Percentiles rank a stretch among this genome's conserved stretches.
Conservation (phyloP, 1,140 invertebrate genomes). For the Drosophila lacertosa region DNA sequence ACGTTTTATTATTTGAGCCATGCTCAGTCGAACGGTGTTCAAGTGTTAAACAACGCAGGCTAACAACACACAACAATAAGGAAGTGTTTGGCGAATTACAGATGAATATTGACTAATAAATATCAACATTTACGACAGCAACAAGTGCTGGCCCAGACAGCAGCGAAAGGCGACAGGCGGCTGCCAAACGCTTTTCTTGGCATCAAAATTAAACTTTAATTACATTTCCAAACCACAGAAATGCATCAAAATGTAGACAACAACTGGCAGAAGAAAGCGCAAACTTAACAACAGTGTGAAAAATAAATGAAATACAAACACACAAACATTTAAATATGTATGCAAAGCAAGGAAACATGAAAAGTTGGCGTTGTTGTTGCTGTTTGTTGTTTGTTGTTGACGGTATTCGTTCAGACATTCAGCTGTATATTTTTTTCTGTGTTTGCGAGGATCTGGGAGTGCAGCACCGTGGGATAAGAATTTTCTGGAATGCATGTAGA, state of each 20-base stretch:
- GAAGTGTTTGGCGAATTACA: conserved; percentile 5
- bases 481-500: neutral
- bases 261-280: neutral
- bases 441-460: conserved; percentile 1
- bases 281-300: conserved; percentile 19
- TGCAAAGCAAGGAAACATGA: conserved; percentile 26
- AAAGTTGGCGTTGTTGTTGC: conserved; percentile 22
- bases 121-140: conserved; percentile 5
- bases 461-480: conserved; percentile 13
- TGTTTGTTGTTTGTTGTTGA: conserved; percentile 18
- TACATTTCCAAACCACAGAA: conserved; percentile 21
- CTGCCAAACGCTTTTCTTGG: conserved; percentile 2
- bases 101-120: conserved; percentile 38
- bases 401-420: no score
- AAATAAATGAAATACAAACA: conserved; percentile 4
- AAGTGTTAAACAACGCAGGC: conserved; percentile 10
- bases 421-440: no score
- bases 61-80: conserved; percentile 7
- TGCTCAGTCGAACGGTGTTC: neutral
- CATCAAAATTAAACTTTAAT: conserved; percentile 56
- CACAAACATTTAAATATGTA: neutral
- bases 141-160: neutral
- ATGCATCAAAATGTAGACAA: conserved; percentile 8
- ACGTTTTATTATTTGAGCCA: conserved; percentile 46
- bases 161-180: neutral